Evolutionary conservation across 1,140 invertebrate species (phyloP).

Genomic region (Atopsyche davidsoni): DNA sequence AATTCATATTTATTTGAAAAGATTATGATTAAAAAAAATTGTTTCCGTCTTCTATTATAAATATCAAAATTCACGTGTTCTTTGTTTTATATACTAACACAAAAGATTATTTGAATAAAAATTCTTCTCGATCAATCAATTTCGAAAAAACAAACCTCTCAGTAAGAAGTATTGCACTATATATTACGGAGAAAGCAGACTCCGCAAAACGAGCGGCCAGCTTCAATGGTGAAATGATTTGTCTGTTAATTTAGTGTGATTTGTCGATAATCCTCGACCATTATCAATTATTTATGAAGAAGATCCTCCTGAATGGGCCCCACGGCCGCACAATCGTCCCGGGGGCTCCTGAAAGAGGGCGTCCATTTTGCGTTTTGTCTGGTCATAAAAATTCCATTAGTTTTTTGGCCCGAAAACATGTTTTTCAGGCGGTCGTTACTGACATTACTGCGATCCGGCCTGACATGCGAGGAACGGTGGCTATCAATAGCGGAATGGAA

Average conservation of each 20-base stretch:
- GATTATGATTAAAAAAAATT: too few species aligned
- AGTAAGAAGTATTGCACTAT: too few species aligned
- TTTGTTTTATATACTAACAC: too few species aligned
- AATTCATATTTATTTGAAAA: too few species aligned
- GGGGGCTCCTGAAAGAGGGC: neutral
- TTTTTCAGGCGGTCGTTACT: constrained; percentile 3
- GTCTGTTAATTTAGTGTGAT: neutral
- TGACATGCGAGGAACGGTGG: neutral
- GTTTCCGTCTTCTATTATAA: too few species aligned
- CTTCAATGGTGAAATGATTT: neutral
- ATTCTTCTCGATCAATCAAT: too few species aligned
- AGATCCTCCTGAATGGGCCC: too few species aligned
- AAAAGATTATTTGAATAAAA: too few species aligned
- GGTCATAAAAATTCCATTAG: constrained; percentile 17
- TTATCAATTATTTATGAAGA: constrained; percentile 2
- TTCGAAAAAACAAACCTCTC: too few species aligned
- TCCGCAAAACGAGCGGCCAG: neutral
- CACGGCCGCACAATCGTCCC: too few species aligned
- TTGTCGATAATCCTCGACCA: neutral
- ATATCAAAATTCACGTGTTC: too few species aligned
- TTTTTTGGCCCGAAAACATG: constrained; percentile 10
- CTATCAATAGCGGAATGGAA: neutral
- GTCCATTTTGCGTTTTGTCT: constrained; percentile 9
- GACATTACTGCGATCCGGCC: constrained; percentile 5
- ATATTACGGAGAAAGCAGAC: too few species aligned